Conservation (phyloP, 2,113 vertebrate species). For the Scatophagus argus region DNA sequence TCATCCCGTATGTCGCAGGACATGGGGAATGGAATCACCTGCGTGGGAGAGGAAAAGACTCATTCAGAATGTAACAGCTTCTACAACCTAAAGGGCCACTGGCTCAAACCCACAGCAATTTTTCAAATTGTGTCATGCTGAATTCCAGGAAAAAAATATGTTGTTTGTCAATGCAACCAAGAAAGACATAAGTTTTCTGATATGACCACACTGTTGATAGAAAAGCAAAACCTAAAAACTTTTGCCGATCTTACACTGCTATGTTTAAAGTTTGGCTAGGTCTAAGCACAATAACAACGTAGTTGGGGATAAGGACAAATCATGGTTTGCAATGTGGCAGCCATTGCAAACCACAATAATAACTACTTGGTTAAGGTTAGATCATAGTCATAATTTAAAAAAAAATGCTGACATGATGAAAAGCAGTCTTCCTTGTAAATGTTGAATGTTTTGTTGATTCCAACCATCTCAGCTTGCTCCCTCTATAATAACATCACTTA, state of each 20-base stretch:
- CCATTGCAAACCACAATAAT: no score
- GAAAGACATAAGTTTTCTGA: background rate
- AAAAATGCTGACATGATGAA: no score
- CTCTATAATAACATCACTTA: background rate
- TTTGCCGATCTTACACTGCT: background rate
- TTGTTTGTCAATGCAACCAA: background rate
- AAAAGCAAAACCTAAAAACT: no score
- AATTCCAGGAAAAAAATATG: background rate
- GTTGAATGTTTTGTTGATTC: background rate
- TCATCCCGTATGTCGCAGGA: slow-evolving; percentile 94
- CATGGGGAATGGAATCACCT: slow-evolving; percentile 98
- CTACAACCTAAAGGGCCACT: background rate
- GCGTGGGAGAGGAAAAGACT: slow-evolving; percentile 45
- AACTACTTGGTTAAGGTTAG: background rate
- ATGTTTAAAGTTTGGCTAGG: background rate
- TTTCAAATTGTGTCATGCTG: background rate
- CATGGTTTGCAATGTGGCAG: no score
- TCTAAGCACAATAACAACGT: background rate
- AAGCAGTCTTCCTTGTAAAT: no score
- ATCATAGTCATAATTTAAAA: background rate
- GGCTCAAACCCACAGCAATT: background rate
- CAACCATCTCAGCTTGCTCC: background rate
- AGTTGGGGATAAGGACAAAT: no score
- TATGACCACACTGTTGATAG: background rate
- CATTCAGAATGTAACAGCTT: background rate